phyloP scores from a whole-genome alignment of 2,888 invertebrate genomes.

The Cephus nigrinus region DNA sequence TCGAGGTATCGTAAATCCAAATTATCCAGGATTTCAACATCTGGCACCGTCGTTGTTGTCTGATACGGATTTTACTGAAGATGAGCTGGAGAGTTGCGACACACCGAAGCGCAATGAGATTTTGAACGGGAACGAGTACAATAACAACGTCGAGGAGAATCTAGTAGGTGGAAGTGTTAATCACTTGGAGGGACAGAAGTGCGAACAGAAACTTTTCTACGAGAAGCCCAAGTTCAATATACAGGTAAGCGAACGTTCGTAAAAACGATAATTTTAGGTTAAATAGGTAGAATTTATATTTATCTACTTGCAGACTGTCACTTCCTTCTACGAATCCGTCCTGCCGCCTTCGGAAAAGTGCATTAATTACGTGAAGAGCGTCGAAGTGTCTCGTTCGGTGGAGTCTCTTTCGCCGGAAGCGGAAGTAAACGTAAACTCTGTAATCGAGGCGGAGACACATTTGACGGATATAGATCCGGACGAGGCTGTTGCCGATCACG shows the following conservation, averaged over 20 bases:
- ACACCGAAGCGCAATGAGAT: slow-evolving; percentile 70
- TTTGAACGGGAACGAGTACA: slow-evolving; percentile 68
- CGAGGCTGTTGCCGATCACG: slow-evolving; percentile 17
- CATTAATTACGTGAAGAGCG: slow-evolving; percentile 60
- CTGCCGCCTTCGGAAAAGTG: slow-evolving; percentile 59
- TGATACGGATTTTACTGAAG: slow-evolving; percentile 66
- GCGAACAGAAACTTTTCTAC: slow-evolving; percentile 70
- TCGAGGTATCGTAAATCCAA: slow-evolving; percentile 84
- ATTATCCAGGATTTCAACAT: slow-evolving; percentile 87
- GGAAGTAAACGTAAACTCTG: slow-evolving; percentile 31
- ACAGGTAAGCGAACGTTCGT: slow-evolving; percentile 47
- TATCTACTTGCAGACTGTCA: slow-evolving; percentile 60
- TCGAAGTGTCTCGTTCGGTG: slow-evolving; percentile 40
- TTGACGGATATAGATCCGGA: slow-evolving; percentile 16
- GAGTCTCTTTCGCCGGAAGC: slow-evolving; percentile 33
- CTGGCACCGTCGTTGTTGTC: slow-evolving; percentile 70
- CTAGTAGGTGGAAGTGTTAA: slow-evolving; percentile 67
- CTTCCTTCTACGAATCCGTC: slow-evolving; percentile 52
- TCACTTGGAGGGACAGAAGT: slow-evolving; percentile 67
- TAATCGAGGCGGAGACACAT: slow-evolving; percentile 27
- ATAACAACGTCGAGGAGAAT: slow-evolving; percentile 57
- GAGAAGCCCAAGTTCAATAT: slow-evolving; percentile 71
- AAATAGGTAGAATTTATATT: background rate
- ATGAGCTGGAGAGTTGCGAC: slow-evolving; percentile 67
- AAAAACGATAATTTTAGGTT: slow-evolving; percentile 53